phyloP scores from a whole-genome alignment of 1,140 invertebrate genomes.

The Dinoponera quadriceps region DNA sequence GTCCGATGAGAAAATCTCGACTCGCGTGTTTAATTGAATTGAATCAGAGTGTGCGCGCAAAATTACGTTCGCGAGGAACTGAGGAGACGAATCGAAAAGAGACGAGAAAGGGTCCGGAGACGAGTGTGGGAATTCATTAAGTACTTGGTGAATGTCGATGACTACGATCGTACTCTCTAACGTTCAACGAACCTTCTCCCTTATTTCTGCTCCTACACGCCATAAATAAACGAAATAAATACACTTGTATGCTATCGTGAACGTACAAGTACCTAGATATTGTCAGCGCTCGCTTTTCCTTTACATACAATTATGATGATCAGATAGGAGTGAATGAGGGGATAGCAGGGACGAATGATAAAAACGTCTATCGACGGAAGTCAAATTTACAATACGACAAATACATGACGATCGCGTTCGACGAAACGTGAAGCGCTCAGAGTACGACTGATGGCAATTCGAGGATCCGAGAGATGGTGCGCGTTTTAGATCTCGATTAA shows the following conservation, averaged over 20 bases:
- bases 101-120: neutral
- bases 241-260: constrained; percentile 14
- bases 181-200: neutral
- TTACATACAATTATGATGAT: neutral
- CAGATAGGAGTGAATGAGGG: neutral
- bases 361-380: neutral
- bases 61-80: neutral
- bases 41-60: too few relatives aligned
- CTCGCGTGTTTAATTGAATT: neutral
- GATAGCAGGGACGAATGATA: neutral
- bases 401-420: too few relatives aligned
- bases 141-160: constrained; percentile 32
- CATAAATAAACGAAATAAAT: constrained; percentile 48
- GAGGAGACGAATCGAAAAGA: neutral
- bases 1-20: neutral
- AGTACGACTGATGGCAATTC: too few relatives aligned
- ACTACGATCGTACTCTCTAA: neutral
- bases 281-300: constrained; percentile 34
- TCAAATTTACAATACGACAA: too few relatives aligned
- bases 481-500: too few relatives aligned
- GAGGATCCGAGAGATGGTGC: too few relatives aligned
- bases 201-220: neutral
- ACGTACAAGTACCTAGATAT: constrained; percentile 10
- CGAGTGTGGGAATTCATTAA: constrained; percentile 28
- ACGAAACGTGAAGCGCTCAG: too few relatives aligned